A percentile compares a stretch with the other conserved stretches of the same genome.
Conservation (phyloP, 2,113 vertebrate species). For the Bubo blakistoni region DNA sequence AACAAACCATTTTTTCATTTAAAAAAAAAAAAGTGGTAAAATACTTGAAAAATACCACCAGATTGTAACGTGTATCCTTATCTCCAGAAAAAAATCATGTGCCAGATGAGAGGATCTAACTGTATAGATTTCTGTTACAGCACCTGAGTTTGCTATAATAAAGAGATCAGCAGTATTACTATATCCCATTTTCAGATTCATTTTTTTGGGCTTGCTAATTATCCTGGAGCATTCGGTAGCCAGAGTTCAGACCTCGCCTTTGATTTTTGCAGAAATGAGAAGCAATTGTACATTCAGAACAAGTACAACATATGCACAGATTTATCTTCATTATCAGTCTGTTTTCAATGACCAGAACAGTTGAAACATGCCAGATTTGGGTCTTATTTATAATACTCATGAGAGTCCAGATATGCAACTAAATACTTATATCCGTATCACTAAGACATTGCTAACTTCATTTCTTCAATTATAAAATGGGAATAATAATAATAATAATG, state of each 20-base stretch:
- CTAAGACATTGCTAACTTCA: neutral
- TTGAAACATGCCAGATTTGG: conserved; percentile 4
- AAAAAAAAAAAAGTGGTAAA: neutral
- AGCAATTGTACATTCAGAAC: conserved; percentile 10
- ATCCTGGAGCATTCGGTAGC: neutral
- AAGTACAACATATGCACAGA: neutral
- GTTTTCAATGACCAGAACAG: conserved; percentile 14
- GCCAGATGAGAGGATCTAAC: neutral
- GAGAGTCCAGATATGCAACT: conserved; percentile 14
- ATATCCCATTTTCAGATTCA: neutral
- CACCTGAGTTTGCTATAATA: neutral
- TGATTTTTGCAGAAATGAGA: neutral
- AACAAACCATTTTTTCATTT: neutral
- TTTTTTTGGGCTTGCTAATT: conserved; percentile 5
- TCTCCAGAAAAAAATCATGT: neutral
- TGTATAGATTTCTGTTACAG: neutral
- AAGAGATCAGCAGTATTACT: neutral
- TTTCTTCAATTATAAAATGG: conserved; percentile 28
- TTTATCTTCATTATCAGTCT: conserved; percentile 51
- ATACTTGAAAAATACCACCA: neutral
- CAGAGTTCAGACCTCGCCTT: neutral
- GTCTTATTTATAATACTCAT: conserved; percentile 22
- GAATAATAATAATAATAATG: conserved; percentile 16
- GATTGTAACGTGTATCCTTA: neutral
- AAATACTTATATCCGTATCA: neutral